These are phyloP conservation scores for Syngnathus rostellatus DNA, from an alignment of 2,797 vertebrate genomes.

Conservation along the genomic window DNA sequence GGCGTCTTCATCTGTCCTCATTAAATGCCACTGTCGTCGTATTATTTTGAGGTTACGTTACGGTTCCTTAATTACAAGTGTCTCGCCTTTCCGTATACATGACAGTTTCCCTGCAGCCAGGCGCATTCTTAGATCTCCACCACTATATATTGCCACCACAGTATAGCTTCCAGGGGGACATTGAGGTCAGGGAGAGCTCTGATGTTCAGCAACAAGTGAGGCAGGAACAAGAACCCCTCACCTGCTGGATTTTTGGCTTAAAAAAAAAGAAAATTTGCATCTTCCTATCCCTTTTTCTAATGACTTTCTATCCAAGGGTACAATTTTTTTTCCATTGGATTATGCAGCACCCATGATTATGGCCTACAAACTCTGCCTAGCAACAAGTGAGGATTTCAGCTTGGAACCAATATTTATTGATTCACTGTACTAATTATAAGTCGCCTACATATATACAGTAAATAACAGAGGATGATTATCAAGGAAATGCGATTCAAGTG, in stretches of 20 bases:
- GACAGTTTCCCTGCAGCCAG: conserved; percentile 8
- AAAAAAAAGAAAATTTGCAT: too few relatives aligned
- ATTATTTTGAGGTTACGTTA: not conserved
- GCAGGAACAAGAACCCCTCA: too few relatives aligned
- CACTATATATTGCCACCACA: not conserved
- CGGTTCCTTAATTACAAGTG: not conserved
- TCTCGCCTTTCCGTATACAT: conserved; percentile 2
- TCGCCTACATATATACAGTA: not conserved
- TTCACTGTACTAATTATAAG: not conserved
- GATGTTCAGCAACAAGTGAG: conserved; percentile 27
- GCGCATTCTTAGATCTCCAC: conserved; percentile 17
- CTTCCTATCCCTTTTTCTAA: too few relatives aligned
- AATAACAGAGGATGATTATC: not conserved
- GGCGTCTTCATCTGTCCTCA: not conserved
- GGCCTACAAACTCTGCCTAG: not conserved
- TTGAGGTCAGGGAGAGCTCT: conserved; percentile 48
- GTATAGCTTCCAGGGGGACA: conserved; percentile 20
- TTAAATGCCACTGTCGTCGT: not conserved
- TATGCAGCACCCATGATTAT: not conserved
- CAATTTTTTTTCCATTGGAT: too few relatives aligned
- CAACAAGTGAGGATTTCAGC: not conserved
- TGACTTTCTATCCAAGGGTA: too few relatives aligned
- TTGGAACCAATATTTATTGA: not conserved
- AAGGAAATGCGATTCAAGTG: not conserved
- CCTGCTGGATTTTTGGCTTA: too few relatives aligned